Evolutionary conservation across 2,113 vertebrate genomes (phyloP).

Genomic region (Pipa parva): DNA sequence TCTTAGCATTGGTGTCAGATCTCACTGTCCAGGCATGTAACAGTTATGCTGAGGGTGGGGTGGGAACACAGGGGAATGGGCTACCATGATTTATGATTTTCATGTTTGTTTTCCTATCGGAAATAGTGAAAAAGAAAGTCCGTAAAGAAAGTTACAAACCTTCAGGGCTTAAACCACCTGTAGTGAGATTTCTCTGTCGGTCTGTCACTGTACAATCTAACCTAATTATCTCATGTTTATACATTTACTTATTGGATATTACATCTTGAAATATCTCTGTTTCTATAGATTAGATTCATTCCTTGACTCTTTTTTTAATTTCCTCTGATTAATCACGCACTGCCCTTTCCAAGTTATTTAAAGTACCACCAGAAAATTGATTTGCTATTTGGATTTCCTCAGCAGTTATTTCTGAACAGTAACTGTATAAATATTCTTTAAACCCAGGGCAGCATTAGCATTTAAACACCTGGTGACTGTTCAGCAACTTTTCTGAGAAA

Average conservation of each 20-base stretch:
- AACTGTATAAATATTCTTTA: too few species aligned
- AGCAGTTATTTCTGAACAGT: too few species aligned
- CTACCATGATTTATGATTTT: slow-evolving; percentile 50
- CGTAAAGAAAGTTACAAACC: slow-evolving; percentile 47
- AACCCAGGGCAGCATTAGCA: too few species aligned
- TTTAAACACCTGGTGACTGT: too few species aligned
- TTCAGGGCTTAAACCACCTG: slow-evolving; percentile 53
- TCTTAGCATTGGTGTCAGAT: slow-evolving; percentile 1
- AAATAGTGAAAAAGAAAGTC: slow-evolving; percentile 48
- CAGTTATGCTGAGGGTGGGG: slow-evolving; percentile 9
- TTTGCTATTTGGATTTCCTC: too few species aligned
- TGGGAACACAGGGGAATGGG: slow-evolving; percentile 23
- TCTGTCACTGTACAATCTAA: neutral
- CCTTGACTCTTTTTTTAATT: too few species aligned
- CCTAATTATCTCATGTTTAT: neutral
- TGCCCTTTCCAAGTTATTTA: too few species aligned
- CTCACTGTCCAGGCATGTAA: slow-evolving; percentile 42
- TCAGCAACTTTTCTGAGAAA: too few species aligned
- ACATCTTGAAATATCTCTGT: neutral
- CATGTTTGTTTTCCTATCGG: slow-evolving; percentile 50
- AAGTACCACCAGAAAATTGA: too few species aligned
- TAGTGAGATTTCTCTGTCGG: slow-evolving; percentile 11
- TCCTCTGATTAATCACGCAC: too few species aligned
- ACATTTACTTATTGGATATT: neutral
- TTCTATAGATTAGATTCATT: too few species aligned